Conservation (phyloP, 1,140 invertebrate species). For the Drosophila dunni region DNA sequence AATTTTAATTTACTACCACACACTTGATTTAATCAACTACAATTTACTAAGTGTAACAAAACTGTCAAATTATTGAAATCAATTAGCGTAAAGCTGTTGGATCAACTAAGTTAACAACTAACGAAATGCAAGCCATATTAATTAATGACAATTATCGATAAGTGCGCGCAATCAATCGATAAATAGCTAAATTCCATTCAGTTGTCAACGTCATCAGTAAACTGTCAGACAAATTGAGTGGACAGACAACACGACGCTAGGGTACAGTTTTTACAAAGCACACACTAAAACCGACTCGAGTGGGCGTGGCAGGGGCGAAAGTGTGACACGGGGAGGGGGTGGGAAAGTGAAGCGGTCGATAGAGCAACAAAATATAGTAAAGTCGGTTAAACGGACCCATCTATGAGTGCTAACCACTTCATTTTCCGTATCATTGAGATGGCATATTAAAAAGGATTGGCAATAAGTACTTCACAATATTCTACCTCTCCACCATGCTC, state of each 20-base stretch:
- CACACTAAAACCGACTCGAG: background rate
- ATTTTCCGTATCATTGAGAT: conserved; percentile 79
- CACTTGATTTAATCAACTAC: too few species aligned
- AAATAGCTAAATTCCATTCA: conserved; percentile 2
- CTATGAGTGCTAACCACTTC: conserved; percentile 70
- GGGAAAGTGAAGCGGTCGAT: background rate
- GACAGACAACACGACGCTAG: background rate
- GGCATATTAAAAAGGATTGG: conserved; percentile 69
- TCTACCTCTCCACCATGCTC: background rate
- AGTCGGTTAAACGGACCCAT: conserved; percentile 30
- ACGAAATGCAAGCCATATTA: background rate
- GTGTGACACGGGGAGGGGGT: conserved; percentile 3
- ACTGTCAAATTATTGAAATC: too few species aligned
- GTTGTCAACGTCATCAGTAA: background rate
- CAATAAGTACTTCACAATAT: conserved; percentile 28
- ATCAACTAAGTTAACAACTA: background rate
- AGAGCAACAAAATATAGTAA: background rate
- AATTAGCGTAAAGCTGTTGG: background rate
- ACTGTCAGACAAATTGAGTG: background rate
- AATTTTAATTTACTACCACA: too few species aligned
- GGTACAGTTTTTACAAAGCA: conserved; percentile 28
- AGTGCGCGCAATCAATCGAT: conserved; percentile 13
- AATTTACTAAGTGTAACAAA: too few species aligned
- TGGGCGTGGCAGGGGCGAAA: background rate
- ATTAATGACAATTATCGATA: conserved; percentile 16